Conservation (phyloP, 2,888 invertebrate species). For the Drymonia ruficornis region DNA sequence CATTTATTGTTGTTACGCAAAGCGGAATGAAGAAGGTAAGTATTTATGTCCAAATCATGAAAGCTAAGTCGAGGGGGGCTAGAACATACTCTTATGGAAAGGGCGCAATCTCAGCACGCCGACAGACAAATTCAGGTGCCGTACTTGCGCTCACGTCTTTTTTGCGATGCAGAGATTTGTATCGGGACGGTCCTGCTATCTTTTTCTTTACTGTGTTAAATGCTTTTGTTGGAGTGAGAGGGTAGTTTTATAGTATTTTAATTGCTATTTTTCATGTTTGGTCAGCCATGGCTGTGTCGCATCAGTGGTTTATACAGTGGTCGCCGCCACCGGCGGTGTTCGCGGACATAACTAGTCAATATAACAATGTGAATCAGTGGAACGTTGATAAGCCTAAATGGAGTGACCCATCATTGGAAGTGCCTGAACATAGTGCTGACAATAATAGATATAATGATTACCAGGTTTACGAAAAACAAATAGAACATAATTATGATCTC, state of each 20-base stretch:
- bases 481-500: slow-evolving; percentile 22
- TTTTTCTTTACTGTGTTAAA: slow-evolving; percentile 35
- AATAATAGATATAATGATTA: slow-evolving; percentile 19
- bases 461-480: slow-evolving; percentile 21
- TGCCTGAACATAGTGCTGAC: slow-evolving; percentile 31
- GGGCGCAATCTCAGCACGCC: slow-evolving; percentile 41
- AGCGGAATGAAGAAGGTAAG: slow-evolving; percentile 28
- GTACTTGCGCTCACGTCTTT: slow-evolving; percentile 60
- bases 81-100: slow-evolving; percentile 44
- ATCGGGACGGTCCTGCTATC: slow-evolving; percentile 31
- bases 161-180: slow-evolving; percentile 48
- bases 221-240: slow-evolving; percentile 39
- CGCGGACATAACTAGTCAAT: slow-evolving; percentile 64
- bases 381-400: slow-evolving; percentile 40
- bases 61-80: slow-evolving; percentile 47
- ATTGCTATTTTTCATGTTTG: slow-evolving; percentile 40
- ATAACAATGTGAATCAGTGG: slow-evolving; percentile 60
- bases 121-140: slow-evolving; percentile 54
- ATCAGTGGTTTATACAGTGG: slow-evolving; percentile 82
- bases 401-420: slow-evolving; percentile 34
- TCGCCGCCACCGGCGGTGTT: slow-evolving; percentile 66
- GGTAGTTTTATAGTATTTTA: slow-evolving; percentile 30
- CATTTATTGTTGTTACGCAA: neutral
- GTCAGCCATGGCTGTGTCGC: slow-evolving; percentile 72
- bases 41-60: slow-evolving; percentile 28